Evolutionary conservation across 2,797 vertebrate species (phyloP).

Genomic region (Coccyzus lansbergi): DNA sequence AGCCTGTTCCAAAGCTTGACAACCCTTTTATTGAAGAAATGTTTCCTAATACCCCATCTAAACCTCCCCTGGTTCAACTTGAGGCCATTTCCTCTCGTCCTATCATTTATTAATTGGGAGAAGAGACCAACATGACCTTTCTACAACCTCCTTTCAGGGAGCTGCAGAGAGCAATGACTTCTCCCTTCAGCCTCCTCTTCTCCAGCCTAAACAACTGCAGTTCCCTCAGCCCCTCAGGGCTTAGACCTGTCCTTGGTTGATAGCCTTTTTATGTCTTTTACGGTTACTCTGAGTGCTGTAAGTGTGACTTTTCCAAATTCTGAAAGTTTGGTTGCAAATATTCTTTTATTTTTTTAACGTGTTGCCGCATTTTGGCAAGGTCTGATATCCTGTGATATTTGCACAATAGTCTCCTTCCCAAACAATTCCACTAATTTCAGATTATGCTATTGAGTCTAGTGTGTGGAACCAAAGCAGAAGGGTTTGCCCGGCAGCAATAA

Average conservation of each 20-base stretch:
- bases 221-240: too few species aligned
- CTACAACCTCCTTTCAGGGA: too few species aligned
- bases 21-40: too few species aligned
- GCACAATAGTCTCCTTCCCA: background rate
- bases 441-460: background rate
- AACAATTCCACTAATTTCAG: background rate
- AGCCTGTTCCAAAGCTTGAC: too few species aligned
- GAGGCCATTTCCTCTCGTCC: too few species aligned
- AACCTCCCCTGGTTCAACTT: too few species aligned
- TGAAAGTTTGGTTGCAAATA: background rate
- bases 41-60: too few species aligned
- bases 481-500: background rate
- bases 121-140: too few species aligned
- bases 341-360: background rate
- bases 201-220: too few species aligned
- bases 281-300: background rate
- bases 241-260: background rate
- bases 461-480: background rate
- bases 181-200: too few species aligned
- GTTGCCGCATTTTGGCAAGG: background rate
- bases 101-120: too few species aligned
- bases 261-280: background rate
- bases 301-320: background rate
- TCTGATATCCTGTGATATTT: background rate
- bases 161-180: too few species aligned